Evolutionary conservation across 2,888 invertebrate species (phyloP).

Genomic region (Lutraria lutraria): DNA sequence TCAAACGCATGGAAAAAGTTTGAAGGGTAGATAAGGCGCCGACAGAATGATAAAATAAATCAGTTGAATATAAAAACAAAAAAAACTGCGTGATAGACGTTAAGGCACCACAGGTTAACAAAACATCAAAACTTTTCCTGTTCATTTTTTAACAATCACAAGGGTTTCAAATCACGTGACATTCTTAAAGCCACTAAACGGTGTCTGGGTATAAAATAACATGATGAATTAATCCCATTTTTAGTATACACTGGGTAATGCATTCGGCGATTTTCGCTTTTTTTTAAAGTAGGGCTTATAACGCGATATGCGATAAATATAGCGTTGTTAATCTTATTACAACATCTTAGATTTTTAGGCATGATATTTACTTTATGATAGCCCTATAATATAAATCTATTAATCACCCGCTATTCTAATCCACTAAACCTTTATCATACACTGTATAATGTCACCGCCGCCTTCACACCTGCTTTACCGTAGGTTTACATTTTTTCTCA

Average conservation of each 20-base stretch:
- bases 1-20: slow-evolving; percentile 8
- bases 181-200: background rate
- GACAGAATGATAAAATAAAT: background rate
- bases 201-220: slow-evolving; percentile 8
- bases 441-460: slow-evolving; percentile 12
- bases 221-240: slow-evolving; percentile 20
- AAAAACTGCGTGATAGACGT: background rate
- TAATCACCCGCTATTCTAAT: slow-evolving; percentile 40
- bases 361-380: slow-evolving; percentile 53
- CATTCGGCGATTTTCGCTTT: slow-evolving; percentile 16
- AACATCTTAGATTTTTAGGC: slow-evolving; percentile 40
- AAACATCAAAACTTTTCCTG: background rate
- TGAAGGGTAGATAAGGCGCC: background rate
- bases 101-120: background rate
- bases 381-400: slow-evolving; percentile 39
- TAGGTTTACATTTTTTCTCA: background rate
- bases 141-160: background rate
- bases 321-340: slow-evolving; percentile 24
- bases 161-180: background rate
- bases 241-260: background rate
- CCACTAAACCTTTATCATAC: slow-evolving; percentile 35
- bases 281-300: slow-evolving; percentile 12
- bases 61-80: background rate
- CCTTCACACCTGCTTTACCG: background rate
- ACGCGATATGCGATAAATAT: slow-evolving; percentile 21